A percentile compares a stretch with the other conserved stretches of the same genome.
Conservation (phyloP, 2,797 vertebrate genomes). For the Hybognathus amarus region DNA sequence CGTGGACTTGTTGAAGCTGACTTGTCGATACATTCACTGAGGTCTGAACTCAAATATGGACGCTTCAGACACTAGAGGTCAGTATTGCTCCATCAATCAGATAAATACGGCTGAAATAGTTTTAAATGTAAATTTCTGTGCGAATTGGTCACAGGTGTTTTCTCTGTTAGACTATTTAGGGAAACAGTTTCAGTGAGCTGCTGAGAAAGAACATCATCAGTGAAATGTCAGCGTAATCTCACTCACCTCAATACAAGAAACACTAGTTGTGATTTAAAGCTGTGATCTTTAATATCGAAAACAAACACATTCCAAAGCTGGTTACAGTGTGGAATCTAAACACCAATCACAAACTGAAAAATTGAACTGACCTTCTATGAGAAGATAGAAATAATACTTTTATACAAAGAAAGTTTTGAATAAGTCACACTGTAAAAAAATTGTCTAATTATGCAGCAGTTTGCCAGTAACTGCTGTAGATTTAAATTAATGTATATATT, state of each 20-base stretch:
- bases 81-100: slow-evolving; percentile 85
- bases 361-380: background rate
- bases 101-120: background rate
- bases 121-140: slow-evolving; percentile 34
- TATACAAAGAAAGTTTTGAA: background rate
- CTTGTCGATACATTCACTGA: background rate
- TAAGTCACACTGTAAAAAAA: too few relatives aligned
- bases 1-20: background rate
- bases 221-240: slow-evolving; percentile 28
- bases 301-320: slow-evolving; percentile 14
- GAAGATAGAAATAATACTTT: background rate
- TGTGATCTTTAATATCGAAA: slow-evolving; percentile 7
- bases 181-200: slow-evolving; percentile 6
- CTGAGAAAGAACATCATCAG: slow-evolving; percentile 53
- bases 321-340: background rate
- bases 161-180: slow-evolving; percentile 20
- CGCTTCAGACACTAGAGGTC: slow-evolving; percentile 85
- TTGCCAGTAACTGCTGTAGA: too few relatives aligned
- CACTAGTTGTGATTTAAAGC: slow-evolving; percentile 33
- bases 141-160: slow-evolving; percentile 47
- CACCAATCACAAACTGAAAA: slow-evolving; percentile 1
- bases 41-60: slow-evolving; percentile 11
- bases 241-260: background rate
- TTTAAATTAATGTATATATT: too few relatives aligned
- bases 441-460: too few relatives aligned